Evolutionary conservation across 2,113 vertebrate species (phyloP).

Genomic region (Mobula birostris): DNA sequence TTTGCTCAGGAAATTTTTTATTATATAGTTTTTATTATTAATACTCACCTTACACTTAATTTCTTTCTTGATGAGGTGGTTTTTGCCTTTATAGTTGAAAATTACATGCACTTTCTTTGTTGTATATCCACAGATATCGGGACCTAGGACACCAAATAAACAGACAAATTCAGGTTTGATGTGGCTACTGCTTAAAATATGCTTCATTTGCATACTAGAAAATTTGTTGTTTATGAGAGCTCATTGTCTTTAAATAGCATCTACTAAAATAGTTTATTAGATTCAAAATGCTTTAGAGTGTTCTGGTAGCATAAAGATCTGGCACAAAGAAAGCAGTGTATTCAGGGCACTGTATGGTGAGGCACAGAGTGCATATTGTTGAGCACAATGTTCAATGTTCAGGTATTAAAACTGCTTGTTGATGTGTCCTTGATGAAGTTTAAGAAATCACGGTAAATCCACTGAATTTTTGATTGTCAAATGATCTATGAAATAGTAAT

Average conservation of each 20-base stretch:
- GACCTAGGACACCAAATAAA: conserved; percentile 55
- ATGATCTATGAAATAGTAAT: neutral
- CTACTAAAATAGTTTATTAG: neutral
- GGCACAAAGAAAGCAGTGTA: neutral
- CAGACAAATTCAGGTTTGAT: neutral
- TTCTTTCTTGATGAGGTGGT: conserved; percentile 72
- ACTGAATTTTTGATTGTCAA: neutral
- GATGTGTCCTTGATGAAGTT: neutral
- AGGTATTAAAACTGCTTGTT: neutral
- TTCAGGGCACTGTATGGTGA: neutral
- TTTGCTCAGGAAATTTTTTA: no score
- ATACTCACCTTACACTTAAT: conserved; percentile 74
- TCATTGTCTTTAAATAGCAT: neutral
- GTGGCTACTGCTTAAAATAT: neutral
- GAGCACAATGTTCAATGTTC: no score
- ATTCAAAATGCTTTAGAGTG: neutral
- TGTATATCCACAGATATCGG: conserved; percentile 83
- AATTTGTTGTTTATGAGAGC: neutral
- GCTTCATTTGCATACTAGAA: no score
- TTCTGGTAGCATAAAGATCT: neutral
- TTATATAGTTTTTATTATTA: neutral
- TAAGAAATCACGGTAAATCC: neutral
- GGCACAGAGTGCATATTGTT: neutral
- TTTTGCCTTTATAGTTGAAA: conserved; percentile 79
- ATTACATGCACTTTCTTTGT: conserved; percentile 83